These are phyloP conservation scores for Drosophila guanche DNA, from an alignment of 1,140 invertebrate species.

Conservation along the genomic window DNA sequence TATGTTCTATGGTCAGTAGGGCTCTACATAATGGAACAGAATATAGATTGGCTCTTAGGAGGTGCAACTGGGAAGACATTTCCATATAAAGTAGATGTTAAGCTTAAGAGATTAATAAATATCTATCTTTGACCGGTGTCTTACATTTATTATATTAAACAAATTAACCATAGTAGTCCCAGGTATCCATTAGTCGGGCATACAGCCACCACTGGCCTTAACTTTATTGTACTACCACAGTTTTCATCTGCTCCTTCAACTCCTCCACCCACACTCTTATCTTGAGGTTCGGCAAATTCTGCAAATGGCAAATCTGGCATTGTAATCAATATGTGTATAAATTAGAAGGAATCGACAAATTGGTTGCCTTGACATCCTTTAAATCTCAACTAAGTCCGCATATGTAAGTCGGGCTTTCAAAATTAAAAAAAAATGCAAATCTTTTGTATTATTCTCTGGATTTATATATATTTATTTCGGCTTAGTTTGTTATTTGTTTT, in stretches of 20 bases:
- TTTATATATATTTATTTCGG: constrained; percentile 15
- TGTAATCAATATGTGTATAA: constrained; percentile 64
- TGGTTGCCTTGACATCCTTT: constrained; percentile 32
- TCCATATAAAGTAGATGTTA: too few relatives aligned
- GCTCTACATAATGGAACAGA: too few relatives aligned
- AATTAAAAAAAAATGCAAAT: constrained; percentile 9
- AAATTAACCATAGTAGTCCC: too few relatives aligned
- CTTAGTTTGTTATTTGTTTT: constrained; percentile 6
- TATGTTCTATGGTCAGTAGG: too few relatives aligned
- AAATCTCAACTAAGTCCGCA: constrained; percentile 29
- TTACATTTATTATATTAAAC: too few relatives aligned
- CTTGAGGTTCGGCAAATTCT: constrained; percentile 19
- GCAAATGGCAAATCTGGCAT: constrained; percentile 37
- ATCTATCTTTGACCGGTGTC: too few relatives aligned
- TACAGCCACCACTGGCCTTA: too few relatives aligned
- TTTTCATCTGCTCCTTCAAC: constrained; percentile 5
- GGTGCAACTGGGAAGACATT: too few relatives aligned
- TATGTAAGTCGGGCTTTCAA: constrained; percentile 2
- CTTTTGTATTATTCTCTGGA: constrained; percentile 21
- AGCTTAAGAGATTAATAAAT: too few relatives aligned
- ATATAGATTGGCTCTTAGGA: too few relatives aligned
- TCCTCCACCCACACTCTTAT: constrained; percentile 11
- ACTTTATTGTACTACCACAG: constrained; percentile 23
- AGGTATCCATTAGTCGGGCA: too few relatives aligned
- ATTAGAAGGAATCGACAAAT: constrained; percentile 47